Evolutionary conservation across 2,888 invertebrate species (phyloP).

Genomic region (Orchesellides sinensis): DNA sequence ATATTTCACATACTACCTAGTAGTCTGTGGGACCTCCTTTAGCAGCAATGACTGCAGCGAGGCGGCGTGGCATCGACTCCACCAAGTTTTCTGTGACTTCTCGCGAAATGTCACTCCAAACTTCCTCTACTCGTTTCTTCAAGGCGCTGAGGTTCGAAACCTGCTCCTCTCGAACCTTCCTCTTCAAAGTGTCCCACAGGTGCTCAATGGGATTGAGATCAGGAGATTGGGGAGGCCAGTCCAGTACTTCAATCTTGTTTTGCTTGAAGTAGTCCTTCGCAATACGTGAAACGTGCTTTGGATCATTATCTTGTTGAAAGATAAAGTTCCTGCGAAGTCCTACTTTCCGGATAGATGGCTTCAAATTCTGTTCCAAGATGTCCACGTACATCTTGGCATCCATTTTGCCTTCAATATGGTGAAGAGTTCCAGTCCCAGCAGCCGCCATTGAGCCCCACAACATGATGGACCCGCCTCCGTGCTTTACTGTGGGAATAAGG

Average conservation of each 20-base stretch:
- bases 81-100: conserved; percentile 1
- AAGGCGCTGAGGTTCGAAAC: background rate
- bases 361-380: conserved; percentile 27
- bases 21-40: conserved; percentile 23
- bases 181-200: conserved; percentile 40
- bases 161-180: background rate
- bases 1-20: background rate
- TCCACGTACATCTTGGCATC: conserved; percentile 13
- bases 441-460: conserved; percentile 47
- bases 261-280: conserved; percentile 26
- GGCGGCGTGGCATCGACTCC: conserved; percentile 21
- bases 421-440: conserved; percentile 21
- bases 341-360: conserved; percentile 17
- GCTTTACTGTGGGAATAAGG: conserved; percentile 35
- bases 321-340: conserved; percentile 14
- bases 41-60: conserved; percentile 29
- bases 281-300: conserved; percentile 35
- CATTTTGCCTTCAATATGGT: conserved; percentile 58
- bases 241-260: conserved; percentile 28
- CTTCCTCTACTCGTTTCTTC: background rate
- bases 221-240: conserved; percentile 45
- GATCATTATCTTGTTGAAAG: conserved; percentile 58
- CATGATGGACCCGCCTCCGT: conserved; percentile 49
- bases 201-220: conserved; percentile 54
- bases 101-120: background rate